Evolutionary conservation across 1,140 invertebrate genomes (phyloP).

Genomic region (Hirudo medicinalis): DNA sequence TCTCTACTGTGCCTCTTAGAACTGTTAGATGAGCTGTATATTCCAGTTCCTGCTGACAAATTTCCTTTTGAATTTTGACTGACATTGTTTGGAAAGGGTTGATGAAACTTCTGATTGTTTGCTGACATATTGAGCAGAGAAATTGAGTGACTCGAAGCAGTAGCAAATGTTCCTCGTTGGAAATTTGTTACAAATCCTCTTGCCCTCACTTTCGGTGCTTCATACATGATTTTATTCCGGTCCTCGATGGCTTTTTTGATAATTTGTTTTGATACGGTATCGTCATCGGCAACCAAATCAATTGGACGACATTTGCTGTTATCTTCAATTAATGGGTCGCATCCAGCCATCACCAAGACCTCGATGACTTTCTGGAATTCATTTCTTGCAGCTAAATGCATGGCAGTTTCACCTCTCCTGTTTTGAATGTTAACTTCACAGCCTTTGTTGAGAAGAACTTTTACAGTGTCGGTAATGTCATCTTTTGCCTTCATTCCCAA

Average conservation of each 20-base stretch:
- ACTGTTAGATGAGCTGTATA: slow-evolving; percentile 12
- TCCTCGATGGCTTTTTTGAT: slow-evolving; percentile 20
- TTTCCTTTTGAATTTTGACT: slow-evolving; percentile 1
- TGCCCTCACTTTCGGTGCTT: slow-evolving; percentile 17
- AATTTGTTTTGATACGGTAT: slow-evolving; percentile 21
- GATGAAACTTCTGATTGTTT: background rate
- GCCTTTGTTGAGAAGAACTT: slow-evolving; percentile 20
- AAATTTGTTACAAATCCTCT: slow-evolving; percentile 19
- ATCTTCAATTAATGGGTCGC: slow-evolving; percentile 22
- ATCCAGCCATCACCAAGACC: slow-evolving; percentile 17
- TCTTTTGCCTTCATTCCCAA: slow-evolving; percentile 24
- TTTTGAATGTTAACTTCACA: slow-evolving; percentile 29
- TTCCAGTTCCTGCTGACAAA: background rate
- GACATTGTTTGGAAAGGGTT: background rate
- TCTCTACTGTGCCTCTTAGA: slow-evolving; percentile 11
- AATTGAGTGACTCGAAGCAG: background rate
- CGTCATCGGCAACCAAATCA: slow-evolving; percentile 20
- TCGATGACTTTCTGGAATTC: slow-evolving; percentile 23
- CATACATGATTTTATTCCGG: slow-evolving; percentile 15
- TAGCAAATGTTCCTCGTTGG: background rate
- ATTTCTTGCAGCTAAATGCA: slow-evolving; percentile 30
- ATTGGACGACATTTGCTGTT: slow-evolving; percentile 18
- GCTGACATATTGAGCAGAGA: slow-evolving; percentile 15
- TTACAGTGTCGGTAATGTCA: slow-evolving; percentile 21
- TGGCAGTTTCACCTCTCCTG: slow-evolving; percentile 29